These are phyloP conservation scores for Petrolisthes cinctipes DNA, from an alignment of 2,888 invertebrate genomes.

Conservation along the genomic window DNA sequence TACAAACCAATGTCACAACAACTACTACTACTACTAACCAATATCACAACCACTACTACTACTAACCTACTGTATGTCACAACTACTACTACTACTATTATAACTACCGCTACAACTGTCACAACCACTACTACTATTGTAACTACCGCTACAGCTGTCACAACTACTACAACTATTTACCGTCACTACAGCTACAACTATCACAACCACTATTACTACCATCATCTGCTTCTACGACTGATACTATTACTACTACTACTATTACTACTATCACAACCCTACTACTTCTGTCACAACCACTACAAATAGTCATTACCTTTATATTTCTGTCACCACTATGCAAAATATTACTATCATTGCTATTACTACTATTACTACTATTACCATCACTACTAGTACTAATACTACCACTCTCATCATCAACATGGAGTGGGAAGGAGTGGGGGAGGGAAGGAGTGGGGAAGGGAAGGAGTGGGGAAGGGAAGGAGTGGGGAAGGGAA, in stretches of 20 bases:
- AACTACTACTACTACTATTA: background rate
- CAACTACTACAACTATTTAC: background rate
- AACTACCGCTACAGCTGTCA: background rate
- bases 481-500: background rate
- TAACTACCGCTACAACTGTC: too few relatives aligned
- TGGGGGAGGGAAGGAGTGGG: too few relatives aligned
- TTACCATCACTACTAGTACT: too few relatives aligned
- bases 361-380: too few relatives aligned
- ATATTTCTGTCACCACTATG: background rate
- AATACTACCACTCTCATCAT: too few relatives aligned
- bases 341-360: too few relatives aligned
- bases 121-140: background rate
- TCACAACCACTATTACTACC: background rate
- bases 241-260: background rate
- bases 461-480: background rate
- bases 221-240: too few relatives aligned
- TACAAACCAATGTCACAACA: background rate
- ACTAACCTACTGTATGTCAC: background rate
- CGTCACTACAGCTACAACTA: background rate
- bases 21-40: background rate
- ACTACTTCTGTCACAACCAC: background rate
- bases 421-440: background rate
- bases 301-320: too few relatives aligned
- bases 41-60: background rate
- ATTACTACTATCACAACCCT: background rate